Evolutionary conservation across 2,888 invertebrate genomes (phyloP), one percentile per base, ranked within the genome.

Genomic region (Heteromyza rotundicornis): DNA sequence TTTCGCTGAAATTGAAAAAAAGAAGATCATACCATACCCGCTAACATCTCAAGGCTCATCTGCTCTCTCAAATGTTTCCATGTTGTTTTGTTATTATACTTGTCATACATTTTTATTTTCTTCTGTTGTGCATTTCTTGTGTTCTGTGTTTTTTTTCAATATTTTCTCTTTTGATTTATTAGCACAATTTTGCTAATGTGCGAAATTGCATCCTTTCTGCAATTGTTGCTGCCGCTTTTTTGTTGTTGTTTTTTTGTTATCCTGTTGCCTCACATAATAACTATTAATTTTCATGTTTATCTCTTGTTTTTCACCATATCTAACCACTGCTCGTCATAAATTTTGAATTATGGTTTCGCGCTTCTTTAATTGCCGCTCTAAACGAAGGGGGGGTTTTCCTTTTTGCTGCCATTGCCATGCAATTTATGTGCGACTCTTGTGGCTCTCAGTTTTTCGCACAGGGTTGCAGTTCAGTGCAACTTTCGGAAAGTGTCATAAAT

Each of bases 151-250:
- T n/a, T n/a, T n/a, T n/a, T n/a, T n/a, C n/a, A n/a, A n/a, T n/a
- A n/a, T n/a, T n/a, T n/a, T n/a, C n/a, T n/a, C n/a, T 68, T 69
- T 64, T 70, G 68, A 68, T 69, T 69, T 69, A 69, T 70, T 62
- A 61, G 59, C 60, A 24, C 20, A 51, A 20, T 58, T 58, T 36
- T 51, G 60, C 56, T 64, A 65, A 52, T 63, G 63, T 57, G 59
- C 50, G 57, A 57, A 60, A n/a, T 1, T n/a, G 54, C 22, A 27
- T 14, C 47, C 47, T 47, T 47, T 40, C 32, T 5, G 32, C 32
- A 32, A 32, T 40, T 32, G 32, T n/a, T 40, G 40, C 40, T 40
- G 40, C 12, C n/a, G 40, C 8, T 27, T 19, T 3, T n/a, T n/a
- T 44, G 47, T n/a, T 5, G n/a, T n/a, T 44, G 47, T 17, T 44